Conservation (phyloP, 2,888 invertebrate genomes). For the Congeria kusceri region DNA sequence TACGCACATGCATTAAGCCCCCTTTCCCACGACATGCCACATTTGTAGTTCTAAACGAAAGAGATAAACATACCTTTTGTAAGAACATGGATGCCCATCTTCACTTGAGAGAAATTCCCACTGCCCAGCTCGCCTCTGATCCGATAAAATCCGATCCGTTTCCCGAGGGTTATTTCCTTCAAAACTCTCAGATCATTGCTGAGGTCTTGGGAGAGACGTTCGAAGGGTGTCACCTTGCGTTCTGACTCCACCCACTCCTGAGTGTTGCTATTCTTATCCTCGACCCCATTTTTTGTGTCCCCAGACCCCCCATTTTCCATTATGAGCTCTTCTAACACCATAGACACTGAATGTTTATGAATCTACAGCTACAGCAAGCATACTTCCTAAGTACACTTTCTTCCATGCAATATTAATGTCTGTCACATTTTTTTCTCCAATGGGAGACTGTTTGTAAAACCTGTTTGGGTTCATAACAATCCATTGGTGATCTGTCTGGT, state of each 20-base stretch:
- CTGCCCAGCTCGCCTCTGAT: conserved; percentile 91
- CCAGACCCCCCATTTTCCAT: neutral
- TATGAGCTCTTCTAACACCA: neutral
- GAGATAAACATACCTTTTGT: conserved; percentile 88
- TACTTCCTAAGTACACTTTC: too few relatives aligned
- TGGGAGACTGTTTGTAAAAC: too few relatives aligned
- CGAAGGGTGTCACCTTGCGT: conserved; percentile 77
- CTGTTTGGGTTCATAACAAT: too few relatives aligned
- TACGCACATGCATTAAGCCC: too few relatives aligned
- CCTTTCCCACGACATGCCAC: too few relatives aligned
- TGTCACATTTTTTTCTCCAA: too few relatives aligned
- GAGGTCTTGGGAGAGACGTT: conserved; percentile 80
- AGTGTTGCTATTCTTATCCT: conserved; percentile 31
- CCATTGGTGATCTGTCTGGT: too few relatives aligned
- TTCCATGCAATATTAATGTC: too few relatives aligned
- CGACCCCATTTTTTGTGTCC: neutral
- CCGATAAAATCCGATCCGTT: conserved; percentile 91
- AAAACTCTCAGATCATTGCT: conserved; percentile 84
- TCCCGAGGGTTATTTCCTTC: conserved; percentile 89
- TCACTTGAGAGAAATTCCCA: conserved; percentile 93
- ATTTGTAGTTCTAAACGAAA: too few relatives aligned
- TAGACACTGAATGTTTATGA: neutral
- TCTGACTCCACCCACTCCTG: conserved; percentile 52
- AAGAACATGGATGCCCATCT: conserved; percentile 90
- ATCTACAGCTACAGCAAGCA: too few relatives aligned